Conservation (phyloP, 2,113 vertebrate genomes). For the Cisticola juncidis region DNA sequence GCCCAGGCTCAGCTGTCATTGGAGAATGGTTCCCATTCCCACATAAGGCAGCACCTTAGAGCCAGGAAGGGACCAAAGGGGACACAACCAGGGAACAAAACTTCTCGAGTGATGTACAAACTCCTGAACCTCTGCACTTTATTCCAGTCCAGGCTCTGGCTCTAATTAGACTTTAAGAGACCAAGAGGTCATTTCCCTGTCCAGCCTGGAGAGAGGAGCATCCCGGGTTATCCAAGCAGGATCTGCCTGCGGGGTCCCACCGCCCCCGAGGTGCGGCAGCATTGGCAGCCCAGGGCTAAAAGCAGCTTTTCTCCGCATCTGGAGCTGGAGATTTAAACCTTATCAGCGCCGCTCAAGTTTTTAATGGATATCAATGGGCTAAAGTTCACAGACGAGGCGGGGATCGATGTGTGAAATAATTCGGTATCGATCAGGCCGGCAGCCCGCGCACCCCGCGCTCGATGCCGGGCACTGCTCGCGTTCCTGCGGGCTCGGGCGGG, state of each 20-base stretch:
- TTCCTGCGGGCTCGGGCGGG: neutral
- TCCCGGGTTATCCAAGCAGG: neutral
- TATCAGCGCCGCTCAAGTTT: conserved; percentile 13
- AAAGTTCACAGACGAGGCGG: conserved; percentile 7
- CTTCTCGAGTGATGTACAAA: neutral
- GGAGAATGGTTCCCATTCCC: neutral
- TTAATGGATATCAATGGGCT: conserved; percentile 13
- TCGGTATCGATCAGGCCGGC: neutral
- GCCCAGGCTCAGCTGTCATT: neutral
- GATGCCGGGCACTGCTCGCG: neutral
- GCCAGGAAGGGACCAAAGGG: neutral
- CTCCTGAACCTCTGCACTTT: neutral
- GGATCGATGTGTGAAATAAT: conserved; percentile 32
- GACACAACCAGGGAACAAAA: neutral
- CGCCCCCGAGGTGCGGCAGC: neutral
- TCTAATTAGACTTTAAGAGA: neutral
- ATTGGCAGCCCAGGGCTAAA: neutral
- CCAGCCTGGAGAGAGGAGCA: neutral
- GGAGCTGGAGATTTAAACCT: neutral
- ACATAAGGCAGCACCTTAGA: neutral
- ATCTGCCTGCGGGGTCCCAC: neutral
- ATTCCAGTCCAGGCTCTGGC: neutral
- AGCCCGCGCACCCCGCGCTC: neutral
- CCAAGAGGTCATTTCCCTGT: neutral
- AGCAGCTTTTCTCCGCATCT: neutral